phyloP scores from a whole-genome alignment of 2,113 vertebrate species.

The Marcusenius ussheri region DNA sequence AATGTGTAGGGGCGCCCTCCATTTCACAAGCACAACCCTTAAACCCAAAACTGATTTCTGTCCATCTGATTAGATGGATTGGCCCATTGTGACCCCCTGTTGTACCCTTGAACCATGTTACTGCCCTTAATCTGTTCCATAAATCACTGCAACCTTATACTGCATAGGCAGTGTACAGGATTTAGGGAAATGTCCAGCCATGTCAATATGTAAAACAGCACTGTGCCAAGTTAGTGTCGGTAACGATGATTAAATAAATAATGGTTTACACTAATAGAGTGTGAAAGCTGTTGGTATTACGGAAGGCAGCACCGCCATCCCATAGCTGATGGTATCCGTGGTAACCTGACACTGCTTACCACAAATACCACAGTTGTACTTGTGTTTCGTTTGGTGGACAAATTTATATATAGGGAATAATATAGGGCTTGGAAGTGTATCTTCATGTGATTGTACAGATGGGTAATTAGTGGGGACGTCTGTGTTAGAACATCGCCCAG shows the following conservation, averaged over 20 bases:
- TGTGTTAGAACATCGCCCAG: slow-evolving; percentile 2
- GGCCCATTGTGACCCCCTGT: background rate
- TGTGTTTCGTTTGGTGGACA: background rate
- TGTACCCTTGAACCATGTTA: background rate
- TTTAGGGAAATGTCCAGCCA: background rate
- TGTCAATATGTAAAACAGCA: background rate
- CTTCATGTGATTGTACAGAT: slow-evolving; percentile 3
- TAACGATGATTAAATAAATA: background rate
- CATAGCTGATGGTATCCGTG: background rate
- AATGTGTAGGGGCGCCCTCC: background rate
- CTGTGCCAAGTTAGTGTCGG: background rate
- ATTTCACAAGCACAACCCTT: background rate
- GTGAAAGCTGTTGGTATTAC: background rate
- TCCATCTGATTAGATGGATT: background rate
- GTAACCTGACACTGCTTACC: background rate
- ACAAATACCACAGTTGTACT: background rate
- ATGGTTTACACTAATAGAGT: background rate
- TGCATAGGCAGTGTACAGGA: background rate
- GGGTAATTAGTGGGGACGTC: background rate
- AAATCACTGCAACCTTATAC: background rate
- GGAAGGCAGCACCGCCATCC: background rate
- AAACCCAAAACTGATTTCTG: background rate
- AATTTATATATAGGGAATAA: background rate
- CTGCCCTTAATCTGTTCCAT: background rate
- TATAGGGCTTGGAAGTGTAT: background rate